Conservation (phyloP, 2,113 vertebrate species). For the Ivindomyrus marchei region DNA sequence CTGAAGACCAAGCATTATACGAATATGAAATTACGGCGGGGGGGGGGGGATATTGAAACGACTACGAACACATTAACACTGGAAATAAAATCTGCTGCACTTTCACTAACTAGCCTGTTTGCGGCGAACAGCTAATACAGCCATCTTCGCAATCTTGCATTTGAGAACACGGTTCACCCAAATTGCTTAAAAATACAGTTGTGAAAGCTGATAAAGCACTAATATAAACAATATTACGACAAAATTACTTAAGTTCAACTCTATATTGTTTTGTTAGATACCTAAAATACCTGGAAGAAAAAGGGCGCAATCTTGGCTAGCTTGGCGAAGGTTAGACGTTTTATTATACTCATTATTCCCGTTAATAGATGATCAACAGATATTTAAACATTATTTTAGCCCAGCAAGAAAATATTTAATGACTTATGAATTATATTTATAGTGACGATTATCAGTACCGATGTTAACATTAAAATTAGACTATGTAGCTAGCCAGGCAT, state of each 20-base stretch:
- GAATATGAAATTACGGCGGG: neutral
- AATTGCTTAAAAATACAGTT: neutral
- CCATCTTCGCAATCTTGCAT: neutral
- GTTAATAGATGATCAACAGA: neutral
- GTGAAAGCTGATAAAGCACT: neutral
- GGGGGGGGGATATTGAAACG: neutral
- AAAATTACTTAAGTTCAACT: neutral
- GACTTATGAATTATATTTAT: neutral
- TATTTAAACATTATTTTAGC: neutral
- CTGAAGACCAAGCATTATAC: neutral
- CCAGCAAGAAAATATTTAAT: neutral
- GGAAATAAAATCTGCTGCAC: neutral
- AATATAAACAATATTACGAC: neutral
- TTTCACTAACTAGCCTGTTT: neutral
- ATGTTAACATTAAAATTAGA: neutral
- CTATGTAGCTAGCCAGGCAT: neutral
- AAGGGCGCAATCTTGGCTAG: neutral
- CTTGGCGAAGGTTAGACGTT: neutral
- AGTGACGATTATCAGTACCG: neutral
- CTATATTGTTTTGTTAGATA: neutral
- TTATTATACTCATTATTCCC: neutral
- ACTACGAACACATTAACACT: neutral
- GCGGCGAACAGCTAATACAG: neutral
- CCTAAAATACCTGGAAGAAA: neutral
- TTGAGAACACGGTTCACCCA: neutral